A percentile compares a stretch with the other conserved stretches of the same genome.
Evolutionary conservation across 2,797 vertebrate species (phyloP).

Genomic region (Scyliorhinus canicula): DNA sequence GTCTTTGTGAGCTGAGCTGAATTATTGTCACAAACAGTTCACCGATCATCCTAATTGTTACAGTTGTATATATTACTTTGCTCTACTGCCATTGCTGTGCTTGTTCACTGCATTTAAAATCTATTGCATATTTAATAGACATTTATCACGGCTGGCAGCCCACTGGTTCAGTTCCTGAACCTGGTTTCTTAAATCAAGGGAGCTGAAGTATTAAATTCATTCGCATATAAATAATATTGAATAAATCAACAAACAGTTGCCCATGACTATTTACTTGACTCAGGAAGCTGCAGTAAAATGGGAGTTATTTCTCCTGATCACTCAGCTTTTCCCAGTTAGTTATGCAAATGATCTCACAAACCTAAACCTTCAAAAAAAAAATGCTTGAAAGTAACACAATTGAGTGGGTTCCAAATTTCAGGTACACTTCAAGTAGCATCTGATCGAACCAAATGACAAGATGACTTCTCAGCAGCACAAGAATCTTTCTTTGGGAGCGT

Average conservation of each 20-base stretch:
- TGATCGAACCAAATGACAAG: background rate
- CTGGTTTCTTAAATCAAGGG: background rate
- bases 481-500: background rate
- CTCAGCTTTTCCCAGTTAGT: background rate
- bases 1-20: background rate
- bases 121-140: constrained; percentile 17
- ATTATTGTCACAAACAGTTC: constrained; percentile 30
- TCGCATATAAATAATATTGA: background rate
- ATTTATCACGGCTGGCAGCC: background rate
- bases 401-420: background rate
- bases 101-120: constrained; percentile 17
- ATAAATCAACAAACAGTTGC: background rate
- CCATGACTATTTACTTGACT: too few species aligned
- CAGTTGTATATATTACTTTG: background rate
- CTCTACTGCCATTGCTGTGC: background rate
- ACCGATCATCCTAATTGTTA: background rate
- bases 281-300: background rate
- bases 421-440: background rate
- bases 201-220: background rate
- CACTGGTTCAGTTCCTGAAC: background rate
- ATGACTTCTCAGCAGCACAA: background rate
- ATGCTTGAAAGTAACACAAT: background rate
- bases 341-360: background rate
- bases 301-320: background rate
- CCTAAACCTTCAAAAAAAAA: background rate